Evolutionary conservation across 2,888 invertebrate genomes (phyloP).

Genomic region (Lasioglossum marginatum): DNA sequence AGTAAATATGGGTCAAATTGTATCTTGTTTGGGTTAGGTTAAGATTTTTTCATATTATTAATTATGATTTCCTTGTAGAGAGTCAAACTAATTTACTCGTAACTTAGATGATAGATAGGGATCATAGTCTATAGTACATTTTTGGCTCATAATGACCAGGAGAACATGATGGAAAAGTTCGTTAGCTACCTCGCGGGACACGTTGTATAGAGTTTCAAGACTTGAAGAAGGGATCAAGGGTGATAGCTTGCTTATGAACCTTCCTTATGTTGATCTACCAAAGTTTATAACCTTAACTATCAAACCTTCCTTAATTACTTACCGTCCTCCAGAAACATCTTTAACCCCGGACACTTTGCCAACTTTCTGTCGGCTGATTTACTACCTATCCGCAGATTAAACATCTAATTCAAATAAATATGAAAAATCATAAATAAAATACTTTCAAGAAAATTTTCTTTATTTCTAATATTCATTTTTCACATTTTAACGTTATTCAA

Average conservation of each 20-base stretch:
- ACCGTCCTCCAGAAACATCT: background rate
- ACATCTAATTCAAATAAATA: background rate
- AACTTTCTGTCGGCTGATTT: background rate
- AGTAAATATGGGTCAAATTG: too few species aligned
- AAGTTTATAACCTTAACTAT: conserved; percentile 13
- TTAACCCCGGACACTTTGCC: background rate
- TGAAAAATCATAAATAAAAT: background rate
- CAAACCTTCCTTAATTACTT: conserved; percentile 20
- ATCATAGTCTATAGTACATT: background rate
- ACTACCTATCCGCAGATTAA: background rate
- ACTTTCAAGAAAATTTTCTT: background rate
- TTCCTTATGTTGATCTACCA: conserved; percentile 7
- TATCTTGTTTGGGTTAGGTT: too few species aligned
- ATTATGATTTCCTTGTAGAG: background rate
- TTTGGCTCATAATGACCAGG: background rate
- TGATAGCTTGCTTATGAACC: conserved; percentile 14
- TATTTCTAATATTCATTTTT: background rate
- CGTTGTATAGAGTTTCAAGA: conserved; percentile 8
- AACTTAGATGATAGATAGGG: background rate
- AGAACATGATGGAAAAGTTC: conserved; percentile 8
- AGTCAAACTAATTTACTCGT: background rate
- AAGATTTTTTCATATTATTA: too few species aligned
- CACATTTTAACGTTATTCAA: too few species aligned
- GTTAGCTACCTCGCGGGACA: conserved; percentile 12
- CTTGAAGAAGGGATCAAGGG: conserved; percentile 4